These are phyloP conservation scores for Eurois occulta DNA, from an alignment of 2,888 invertebrate species.

Conservation along the genomic window DNA sequence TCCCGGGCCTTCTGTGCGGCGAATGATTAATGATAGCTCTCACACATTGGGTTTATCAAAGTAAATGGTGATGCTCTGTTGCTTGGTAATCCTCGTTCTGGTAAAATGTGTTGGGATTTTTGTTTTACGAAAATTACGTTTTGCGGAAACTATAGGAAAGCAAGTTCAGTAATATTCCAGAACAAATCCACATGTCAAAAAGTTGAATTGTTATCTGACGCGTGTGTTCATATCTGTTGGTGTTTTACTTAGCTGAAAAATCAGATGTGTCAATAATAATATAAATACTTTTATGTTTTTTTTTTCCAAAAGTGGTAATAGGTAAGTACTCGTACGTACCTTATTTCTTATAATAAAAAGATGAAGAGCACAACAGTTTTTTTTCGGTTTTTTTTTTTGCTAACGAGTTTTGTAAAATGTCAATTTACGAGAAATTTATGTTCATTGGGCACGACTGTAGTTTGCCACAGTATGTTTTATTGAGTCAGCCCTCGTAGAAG, in stretches of 20 bases:
- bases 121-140: conserved; percentile 1
- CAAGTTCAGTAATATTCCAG: neutral
- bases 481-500: conserved; percentile 46
- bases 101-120: conserved; percentile 26
- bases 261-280: neutral
- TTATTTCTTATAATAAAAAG: no score
- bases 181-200: no score
- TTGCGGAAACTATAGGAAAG: neutral
- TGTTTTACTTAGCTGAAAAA: no score
- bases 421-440: conserved; percentile 9
- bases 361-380: no score
- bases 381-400: neutral
- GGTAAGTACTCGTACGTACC: neutral
- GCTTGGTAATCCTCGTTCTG: conserved; percentile 32
- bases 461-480: conserved; percentile 23
- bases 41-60: conserved; percentile 59
- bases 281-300: neutral
- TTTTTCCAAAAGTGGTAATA: neutral
- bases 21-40: conserved; percentile 68
- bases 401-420: conserved; percentile 7
- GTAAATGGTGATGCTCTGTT: conserved; percentile 36
- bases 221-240: neutral
- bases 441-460: neutral
- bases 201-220: neutral
- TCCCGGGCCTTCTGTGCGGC: conserved; percentile 52